Conservation (phyloP, 2,888 invertebrate genomes). For the Gastracanthus pulcherrimus region DNA sequence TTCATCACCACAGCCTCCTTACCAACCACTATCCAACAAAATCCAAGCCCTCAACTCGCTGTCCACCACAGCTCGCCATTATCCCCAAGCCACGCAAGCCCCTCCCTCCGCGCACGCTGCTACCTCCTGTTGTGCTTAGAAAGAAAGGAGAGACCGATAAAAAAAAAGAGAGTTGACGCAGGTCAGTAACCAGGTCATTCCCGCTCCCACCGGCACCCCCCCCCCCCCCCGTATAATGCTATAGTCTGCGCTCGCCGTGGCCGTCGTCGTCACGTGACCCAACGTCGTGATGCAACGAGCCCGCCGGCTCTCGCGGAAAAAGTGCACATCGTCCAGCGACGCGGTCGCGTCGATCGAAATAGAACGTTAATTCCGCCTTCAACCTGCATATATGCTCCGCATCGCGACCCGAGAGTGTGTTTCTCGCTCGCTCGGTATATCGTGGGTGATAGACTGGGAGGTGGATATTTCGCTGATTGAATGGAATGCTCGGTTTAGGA, state of each 20-base stretch:
- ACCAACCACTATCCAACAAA: no score
- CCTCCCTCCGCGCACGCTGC: not conserved
- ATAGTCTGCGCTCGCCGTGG: not conserved
- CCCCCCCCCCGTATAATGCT: not conserved
- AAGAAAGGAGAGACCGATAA: conserved; percentile 48
- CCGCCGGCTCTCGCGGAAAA: not conserved
- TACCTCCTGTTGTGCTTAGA: conserved; percentile 44
- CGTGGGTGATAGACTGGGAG: no score
- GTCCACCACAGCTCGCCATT: not conserved
- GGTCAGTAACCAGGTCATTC: conserved; percentile 65
- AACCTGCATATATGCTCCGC: not conserved
- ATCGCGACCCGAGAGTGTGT: no score
- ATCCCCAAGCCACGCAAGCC: not conserved
- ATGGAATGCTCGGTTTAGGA: no score
- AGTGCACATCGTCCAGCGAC: conserved; percentile 2
- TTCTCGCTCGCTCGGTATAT: no score
- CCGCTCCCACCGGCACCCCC: conserved; percentile 43
- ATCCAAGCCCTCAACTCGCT: not conserved
- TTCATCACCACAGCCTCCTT: no score
- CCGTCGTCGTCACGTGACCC: conserved; percentile 42
- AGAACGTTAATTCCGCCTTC: conserved; percentile 46
- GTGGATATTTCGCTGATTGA: no score
- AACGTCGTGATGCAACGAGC: conserved; percentile 58
- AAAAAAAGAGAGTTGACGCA: conserved; percentile 42
- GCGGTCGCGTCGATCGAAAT: conserved; percentile 31